Conservation (phyloP, 1,140 invertebrate genomes). For the Drosophila santomea region DNA sequence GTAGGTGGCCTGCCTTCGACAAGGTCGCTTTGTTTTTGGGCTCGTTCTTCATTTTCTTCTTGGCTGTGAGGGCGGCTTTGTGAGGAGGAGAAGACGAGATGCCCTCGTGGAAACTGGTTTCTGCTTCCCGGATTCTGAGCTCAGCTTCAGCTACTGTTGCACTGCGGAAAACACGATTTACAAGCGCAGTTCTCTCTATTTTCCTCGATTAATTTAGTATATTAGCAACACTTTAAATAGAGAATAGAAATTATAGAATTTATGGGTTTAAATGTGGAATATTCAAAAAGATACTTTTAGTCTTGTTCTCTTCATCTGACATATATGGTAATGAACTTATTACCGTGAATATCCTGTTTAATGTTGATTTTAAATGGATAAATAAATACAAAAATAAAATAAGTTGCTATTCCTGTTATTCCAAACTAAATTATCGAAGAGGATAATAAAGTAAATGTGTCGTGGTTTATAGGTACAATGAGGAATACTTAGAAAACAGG, state of each 20-base stretch:
- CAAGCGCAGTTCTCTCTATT: background rate
- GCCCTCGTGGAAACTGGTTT: slow-evolving; percentile 31
- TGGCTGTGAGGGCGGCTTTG: slow-evolving; percentile 35
- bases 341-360: too few species aligned
- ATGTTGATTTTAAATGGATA: too few species aligned
- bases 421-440: background rate
- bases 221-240: background rate
- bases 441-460: background rate
- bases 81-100: slow-evolving; percentile 2
- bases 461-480: background rate
- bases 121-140: background rate
- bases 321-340: background rate
- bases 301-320: too few species aligned
- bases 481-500: background rate
- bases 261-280: too few species aligned
- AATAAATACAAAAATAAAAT: background rate
- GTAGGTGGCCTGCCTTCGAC: slow-evolving; percentile 57
- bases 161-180: slow-evolving; percentile 5
- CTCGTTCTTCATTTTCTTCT: slow-evolving; percentile 11
- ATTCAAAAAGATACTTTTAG: too few species aligned
- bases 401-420: background rate
- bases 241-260: too few species aligned
- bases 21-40: slow-evolving; percentile 49
- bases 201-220: background rate
- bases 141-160: slow-evolving; percentile 2